phyloP scores from a whole-genome alignment of 2,888 invertebrate genomes.

The Idaea biselata region DNA sequence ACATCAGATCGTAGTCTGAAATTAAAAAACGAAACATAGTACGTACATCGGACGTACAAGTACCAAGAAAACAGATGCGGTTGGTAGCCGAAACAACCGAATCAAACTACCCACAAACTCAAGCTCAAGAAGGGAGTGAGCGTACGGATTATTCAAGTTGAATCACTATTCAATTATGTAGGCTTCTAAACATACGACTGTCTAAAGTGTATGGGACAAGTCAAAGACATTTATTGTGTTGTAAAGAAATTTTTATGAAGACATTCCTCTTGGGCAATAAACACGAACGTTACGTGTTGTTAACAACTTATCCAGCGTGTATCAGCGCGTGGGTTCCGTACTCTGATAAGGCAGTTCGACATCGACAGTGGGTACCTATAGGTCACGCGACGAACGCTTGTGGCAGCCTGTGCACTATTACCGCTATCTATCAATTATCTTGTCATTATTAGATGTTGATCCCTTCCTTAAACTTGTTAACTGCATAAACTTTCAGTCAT shows the following conservation, averaged over 20 bases:
- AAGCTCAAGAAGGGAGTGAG: no score
- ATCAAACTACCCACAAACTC: neutral
- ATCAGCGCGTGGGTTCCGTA: constrained; percentile 36
- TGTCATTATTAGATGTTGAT: constrained; percentile 27
- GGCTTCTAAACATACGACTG: neutral
- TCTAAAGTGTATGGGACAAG: constrained; percentile 18
- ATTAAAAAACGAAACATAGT: no score
- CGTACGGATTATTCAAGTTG: neutral
- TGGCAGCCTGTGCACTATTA: constrained; percentile 26
- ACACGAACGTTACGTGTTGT: constrained; percentile 46
- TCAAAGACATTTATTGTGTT: constrained; percentile 22
- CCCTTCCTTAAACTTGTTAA: constrained; percentile 5
- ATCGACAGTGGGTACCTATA: constrained; percentile 38
- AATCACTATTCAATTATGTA: neutral
- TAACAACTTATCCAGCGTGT: constrained; percentile 44
- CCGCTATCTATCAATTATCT: constrained; percentile 41
- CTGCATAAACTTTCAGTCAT: constrained; percentile 3
- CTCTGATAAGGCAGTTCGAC: constrained; percentile 49
- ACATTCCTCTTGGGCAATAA: constrained; percentile 35
- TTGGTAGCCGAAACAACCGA: neutral
- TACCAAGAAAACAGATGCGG: neutral
- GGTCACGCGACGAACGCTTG: constrained; percentile 42
- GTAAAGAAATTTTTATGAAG: constrained; percentile 33
- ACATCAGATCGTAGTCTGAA: no score
- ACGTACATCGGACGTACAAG: no score